These are phyloP conservation scores for Anthopleura xanthogrammica DNA, from an alignment of 92 coral and sea anemone species.

Conservation along the genomic window DNA sequence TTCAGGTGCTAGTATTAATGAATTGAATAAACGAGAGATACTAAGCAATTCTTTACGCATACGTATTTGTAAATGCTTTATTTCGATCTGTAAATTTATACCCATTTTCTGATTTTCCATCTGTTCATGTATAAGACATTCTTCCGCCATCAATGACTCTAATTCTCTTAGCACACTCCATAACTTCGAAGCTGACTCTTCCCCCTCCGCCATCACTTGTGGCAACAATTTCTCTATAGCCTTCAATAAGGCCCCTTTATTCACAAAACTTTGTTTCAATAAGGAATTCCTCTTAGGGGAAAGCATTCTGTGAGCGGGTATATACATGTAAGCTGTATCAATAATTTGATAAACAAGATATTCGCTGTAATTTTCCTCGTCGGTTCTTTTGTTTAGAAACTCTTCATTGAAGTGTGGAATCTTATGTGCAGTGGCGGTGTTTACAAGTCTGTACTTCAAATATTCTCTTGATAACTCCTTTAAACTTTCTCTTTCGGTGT, in stretches of 20 bases:
- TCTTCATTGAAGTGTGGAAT: too few species aligned
- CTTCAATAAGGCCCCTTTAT: background rate
- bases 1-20: too few species aligned
- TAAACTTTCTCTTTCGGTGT: constrained; percentile 10
- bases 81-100: too few species aligned
- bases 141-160: too few species aligned
- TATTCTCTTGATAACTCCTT: constrained; percentile 13
- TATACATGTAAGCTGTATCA: constrained; percentile 35
- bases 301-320: constrained; percentile 41
- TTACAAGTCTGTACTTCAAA: constrained; percentile 19
- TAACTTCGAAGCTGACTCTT: too few species aligned
- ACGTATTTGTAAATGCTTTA: too few species aligned
- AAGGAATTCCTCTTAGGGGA: background rate
- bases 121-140: too few species aligned
- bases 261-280: constrained; percentile 9
- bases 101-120: too few species aligned
- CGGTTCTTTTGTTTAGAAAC: background rate
- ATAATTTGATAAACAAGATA: constrained; percentile 43
- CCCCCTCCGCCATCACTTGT: too few species aligned
- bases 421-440: background rate
- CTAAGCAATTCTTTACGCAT: too few species aligned
- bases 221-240: background rate
- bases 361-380: constrained; percentile 33
- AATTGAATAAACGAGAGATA: too few species aligned
- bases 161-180: too few species aligned